These are phyloP conservation scores for Hepsetus odoe DNA, from an alignment of 2,113 vertebrate genomes.

Conservation along the genomic window DNA sequence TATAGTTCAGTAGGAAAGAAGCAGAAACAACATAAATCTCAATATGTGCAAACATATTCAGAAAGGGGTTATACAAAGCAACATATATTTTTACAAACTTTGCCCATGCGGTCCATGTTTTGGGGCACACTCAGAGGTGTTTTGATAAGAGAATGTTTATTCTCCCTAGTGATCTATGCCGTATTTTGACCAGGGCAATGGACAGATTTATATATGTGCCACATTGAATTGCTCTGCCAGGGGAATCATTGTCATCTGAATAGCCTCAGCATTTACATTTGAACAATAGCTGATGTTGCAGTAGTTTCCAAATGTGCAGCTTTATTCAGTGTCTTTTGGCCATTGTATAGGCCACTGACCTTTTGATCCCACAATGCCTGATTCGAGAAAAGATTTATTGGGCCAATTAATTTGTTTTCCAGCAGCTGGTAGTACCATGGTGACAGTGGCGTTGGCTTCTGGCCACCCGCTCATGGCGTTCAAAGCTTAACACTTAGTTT, in stretches of 20 bases:
- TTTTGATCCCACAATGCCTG: slow-evolving; percentile 52
- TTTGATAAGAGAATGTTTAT: too few species aligned
- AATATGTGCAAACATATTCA: not conserved
- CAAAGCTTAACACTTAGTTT: slow-evolving; percentile 24
- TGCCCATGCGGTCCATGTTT: slow-evolving; percentile 48
- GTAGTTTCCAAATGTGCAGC: slow-evolving; percentile 57
- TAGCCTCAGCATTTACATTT: slow-evolving; percentile 57
- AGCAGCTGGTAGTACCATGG: slow-evolving; percentile 27
- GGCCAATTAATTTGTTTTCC: slow-evolving; percentile 55
- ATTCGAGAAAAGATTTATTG: slow-evolving; percentile 63
- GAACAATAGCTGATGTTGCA: slow-evolving; percentile 61
- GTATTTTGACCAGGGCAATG: slow-evolving; percentile 32
- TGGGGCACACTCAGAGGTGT: not conserved
- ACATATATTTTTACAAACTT: slow-evolving; percentile 31
- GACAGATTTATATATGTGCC: slow-evolving; percentile 62
- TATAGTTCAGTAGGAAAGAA: not conserved
- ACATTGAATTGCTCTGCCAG: slow-evolving; percentile 56
- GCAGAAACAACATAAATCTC: not conserved
- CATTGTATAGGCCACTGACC: slow-evolving; percentile 43
- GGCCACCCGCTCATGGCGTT: slow-evolving; percentile 40
- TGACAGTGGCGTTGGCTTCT: slow-evolving; percentile 34
- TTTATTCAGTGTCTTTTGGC: slow-evolving; percentile 52
- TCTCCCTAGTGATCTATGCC: slow-evolving; percentile 38
- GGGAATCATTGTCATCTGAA: slow-evolving; percentile 62
- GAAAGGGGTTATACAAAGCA: not conserved